Evolutionary conservation across 2,888 invertebrate species (phyloP), one percentile per base, ranked within the genome.

Genomic region (Platycnemis pennipes): DNA sequence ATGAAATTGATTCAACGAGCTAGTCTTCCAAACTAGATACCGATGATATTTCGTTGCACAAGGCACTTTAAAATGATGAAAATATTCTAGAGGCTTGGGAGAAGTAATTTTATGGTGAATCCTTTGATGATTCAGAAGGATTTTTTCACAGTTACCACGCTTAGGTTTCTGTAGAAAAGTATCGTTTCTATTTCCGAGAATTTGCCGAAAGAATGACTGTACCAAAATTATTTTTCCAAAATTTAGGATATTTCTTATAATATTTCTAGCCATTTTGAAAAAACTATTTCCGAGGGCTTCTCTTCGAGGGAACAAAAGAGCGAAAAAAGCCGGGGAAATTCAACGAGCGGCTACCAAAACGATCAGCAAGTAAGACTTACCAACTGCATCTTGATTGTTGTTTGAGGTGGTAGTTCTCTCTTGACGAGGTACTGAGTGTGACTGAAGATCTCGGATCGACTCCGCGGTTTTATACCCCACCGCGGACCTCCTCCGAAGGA

Each of bases 391-490:
- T 46, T 87, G 87, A 77, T 37, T 77, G 77, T 77, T 77, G 77
- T 11, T 87, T 87, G 87, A 46, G 87, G 44, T 31, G 87, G 46
- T 87, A 46, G 87, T 87, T 87, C 44, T 87, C 87, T 87, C 87
- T 46, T 45, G 44, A n/a, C 45, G 87, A 87, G 87, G 87, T 87
- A 87, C 46, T n/a, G 87, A 87, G 46, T 44, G 87, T 46, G 87
- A 87, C 45, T 87, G 87, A 46, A 22, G 87, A 87, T 45, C n/a
- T 1, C 11, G 45, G 46, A 11, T 19, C 45, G 87, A n/a, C 87
- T 37, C 45, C 45, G 87, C 45, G 87, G 87, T 87, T 87, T 87
- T 87, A 87, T 87, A 87, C 46, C 46, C 77, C 11, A 7, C 77
- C 31, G 8, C 77, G 77, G 77, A n/a, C 77, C 31, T 31, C 77